Evolutionary conservation across 2,113 vertebrate species (phyloP).

Genomic region (Aegotheles bennettii): DNA sequence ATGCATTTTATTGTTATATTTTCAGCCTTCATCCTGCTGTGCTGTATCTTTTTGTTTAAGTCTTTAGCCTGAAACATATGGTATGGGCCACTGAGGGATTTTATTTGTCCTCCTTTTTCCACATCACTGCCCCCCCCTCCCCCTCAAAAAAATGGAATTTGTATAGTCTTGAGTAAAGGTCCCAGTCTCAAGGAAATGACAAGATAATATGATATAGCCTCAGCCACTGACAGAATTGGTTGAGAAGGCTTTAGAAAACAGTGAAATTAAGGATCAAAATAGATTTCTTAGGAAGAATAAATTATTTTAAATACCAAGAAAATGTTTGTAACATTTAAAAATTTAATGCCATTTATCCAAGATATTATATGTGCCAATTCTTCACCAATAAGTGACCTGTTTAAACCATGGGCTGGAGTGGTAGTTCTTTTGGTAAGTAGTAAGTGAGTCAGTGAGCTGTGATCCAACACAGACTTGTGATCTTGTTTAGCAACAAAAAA

Average conservation of each 20-base stretch:
- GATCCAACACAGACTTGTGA: not conserved
- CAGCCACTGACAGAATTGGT: not conserved
- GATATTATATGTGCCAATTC: not conserved
- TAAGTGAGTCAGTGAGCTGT: not conserved
- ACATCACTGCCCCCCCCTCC: accelerated
- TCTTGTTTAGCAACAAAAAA: not conserved
- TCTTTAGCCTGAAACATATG: not conserved
- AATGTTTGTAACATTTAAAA: not conserved
- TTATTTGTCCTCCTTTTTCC: not conserved
- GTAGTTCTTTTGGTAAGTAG: not conserved
- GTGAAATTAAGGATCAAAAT: not conserved
- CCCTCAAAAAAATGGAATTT: not conserved
- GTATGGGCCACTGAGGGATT: not conserved
- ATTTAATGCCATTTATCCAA: not conserved
- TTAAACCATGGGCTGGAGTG: not conserved
- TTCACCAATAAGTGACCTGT: not conserved
- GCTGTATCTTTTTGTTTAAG: not conserved
- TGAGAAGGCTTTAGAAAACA: not conserved
- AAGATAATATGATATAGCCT: not conserved
- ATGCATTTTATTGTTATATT: not conserved
- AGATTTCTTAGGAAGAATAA: not conserved
- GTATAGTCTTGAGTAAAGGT: not conserved
- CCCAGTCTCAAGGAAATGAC: not conserved
- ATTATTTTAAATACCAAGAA: not conserved
- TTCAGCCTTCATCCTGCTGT: not conserved